Percentiles rank a stretch among this genome's conserved stretches.
Evolutionary conservation across 2,113 vertebrate species (phyloP).

Genomic region (Myrmophylax atrothorax): DNA sequence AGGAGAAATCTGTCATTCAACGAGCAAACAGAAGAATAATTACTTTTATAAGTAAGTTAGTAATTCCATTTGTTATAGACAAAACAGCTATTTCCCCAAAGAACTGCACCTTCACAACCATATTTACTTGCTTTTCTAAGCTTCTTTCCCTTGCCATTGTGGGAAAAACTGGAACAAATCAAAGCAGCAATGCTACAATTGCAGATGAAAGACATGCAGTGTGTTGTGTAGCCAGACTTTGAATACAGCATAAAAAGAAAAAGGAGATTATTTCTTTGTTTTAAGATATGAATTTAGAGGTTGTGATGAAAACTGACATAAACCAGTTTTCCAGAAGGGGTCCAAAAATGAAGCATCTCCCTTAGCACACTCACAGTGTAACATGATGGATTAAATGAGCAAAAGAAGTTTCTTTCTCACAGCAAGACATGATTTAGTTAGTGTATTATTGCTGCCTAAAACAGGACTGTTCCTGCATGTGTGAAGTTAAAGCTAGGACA

Average conservation of each 20-base stretch:
- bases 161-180: not conserved
- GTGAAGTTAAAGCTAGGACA: slow-evolving; percentile 8
- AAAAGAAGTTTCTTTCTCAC: slow-evolving; percentile 5
- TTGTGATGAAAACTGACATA: not conserved
- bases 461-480: not conserved
- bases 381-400: not conserved
- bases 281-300: not conserved
- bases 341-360: not conserved
- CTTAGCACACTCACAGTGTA: not conserved
- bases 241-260: not conserved
- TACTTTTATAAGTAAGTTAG: not conserved
- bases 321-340: not conserved
- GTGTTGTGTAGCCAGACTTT: not conserved
- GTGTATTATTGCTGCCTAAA: not conserved
- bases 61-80: slow-evolving; percentile 12
- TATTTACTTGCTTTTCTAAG: not conserved
- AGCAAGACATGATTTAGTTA: slow-evolving; percentile 1
- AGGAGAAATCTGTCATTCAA: not conserved
- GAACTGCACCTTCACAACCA: not conserved
- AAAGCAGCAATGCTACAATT: not conserved
- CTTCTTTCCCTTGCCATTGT: not conserved
- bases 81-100: slow-evolving; percentile 15
- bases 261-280: not conserved
- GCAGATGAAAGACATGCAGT: not conserved
- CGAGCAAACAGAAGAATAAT: not conserved